Percentiles rank a stretch among this genome's conserved stretches.
These are phyloP conservation scores for Podarcis raffonei DNA, from an alignment of 2,113 vertebrate species.

Conservation along the genomic window DNA sequence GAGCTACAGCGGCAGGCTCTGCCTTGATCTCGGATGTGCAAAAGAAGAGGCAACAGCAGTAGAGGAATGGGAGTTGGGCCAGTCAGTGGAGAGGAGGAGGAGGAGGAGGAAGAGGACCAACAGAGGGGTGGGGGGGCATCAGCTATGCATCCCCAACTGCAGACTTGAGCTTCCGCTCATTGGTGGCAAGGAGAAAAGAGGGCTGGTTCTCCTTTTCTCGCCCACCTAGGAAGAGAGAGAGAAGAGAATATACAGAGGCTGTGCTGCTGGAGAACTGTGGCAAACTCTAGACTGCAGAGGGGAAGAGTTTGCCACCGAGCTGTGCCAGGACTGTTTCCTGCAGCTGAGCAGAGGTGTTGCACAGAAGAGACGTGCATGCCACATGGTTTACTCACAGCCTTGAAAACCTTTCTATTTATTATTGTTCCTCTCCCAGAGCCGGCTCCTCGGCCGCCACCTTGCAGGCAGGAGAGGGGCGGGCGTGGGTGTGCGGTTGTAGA, in stretches of 20 bases:
- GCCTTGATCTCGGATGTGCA: background rate
- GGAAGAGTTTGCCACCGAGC: background rate
- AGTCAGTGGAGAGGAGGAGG: background rate
- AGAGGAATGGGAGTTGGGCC: background rate
- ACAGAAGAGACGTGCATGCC: background rate
- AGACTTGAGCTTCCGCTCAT: background rate
- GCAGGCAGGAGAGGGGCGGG: background rate
- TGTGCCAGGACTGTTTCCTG: background rate
- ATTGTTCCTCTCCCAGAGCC: conserved; percentile 30
- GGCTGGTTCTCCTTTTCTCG: background rate
- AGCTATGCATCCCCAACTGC: background rate
- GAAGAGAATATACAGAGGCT: background rate
- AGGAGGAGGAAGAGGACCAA: background rate
- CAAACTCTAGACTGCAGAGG: background rate
- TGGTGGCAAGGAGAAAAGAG: background rate
- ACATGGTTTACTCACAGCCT: conserved; percentile 28
- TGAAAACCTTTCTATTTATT: conserved; percentile 36
- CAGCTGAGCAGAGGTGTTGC: rapidly evolving
- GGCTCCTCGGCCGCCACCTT: conserved; percentile 5
- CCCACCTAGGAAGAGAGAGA: background rate
- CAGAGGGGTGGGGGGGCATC: background rate
- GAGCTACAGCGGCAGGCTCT: background rate
- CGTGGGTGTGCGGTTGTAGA: conserved; percentile 4
- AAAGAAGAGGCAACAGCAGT: background rate
- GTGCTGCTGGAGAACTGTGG: background rate